A percentile compares a stretch with the other conserved stretches of the same genome.
phyloP scores from a whole-genome alignment of 1,140 invertebrate species.

The Aporrectodea caliginosa region DNA sequence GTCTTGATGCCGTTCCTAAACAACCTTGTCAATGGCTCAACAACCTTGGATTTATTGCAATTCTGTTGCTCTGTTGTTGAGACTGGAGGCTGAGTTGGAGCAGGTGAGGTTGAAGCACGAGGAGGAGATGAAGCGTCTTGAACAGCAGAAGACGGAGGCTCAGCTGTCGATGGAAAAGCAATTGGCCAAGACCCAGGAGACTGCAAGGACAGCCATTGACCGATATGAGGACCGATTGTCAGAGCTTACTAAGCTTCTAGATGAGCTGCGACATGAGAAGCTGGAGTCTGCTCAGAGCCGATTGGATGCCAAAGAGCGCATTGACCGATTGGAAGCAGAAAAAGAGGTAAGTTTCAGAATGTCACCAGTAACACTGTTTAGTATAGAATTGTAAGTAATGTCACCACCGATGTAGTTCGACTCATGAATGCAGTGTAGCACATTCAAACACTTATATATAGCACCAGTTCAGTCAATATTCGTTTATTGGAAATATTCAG shows the following conservation, averaged over 20 bases:
- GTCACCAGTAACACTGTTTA: neutral
- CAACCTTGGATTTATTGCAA: too few relatives aligned
- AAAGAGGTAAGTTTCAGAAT: slow-evolving; percentile 41
- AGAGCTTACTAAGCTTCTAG: slow-evolving; percentile 41
- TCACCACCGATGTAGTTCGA: neutral
- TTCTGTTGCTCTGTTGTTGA: too few relatives aligned
- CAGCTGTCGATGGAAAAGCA: slow-evolving; percentile 42
- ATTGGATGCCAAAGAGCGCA: slow-evolving; percentile 42
- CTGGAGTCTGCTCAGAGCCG: slow-evolving; percentile 37
- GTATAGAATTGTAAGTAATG: neutral
- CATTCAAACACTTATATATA: too few relatives aligned
- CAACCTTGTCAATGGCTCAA: too few relatives aligned
- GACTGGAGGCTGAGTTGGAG: slow-evolving; percentile 51
- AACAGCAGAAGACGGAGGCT: slow-evolving; percentile 54
- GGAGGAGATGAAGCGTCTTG: slow-evolving; percentile 55
- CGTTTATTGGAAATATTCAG: too few relatives aligned
- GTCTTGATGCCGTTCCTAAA: too few relatives aligned
- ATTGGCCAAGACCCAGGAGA: slow-evolving; percentile 40
- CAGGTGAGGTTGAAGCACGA: slow-evolving; percentile 50
- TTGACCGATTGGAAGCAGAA: slow-evolving; percentile 45
- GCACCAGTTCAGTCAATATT: too few relatives aligned
- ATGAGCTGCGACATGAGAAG: slow-evolving; percentile 39
- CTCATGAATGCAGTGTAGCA: neutral
- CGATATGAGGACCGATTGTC: slow-evolving; percentile 46
- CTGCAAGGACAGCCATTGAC: slow-evolving; percentile 38